phyloP scores from a whole-genome alignment of 2,888 invertebrate species.

The Ametastegia equiseti region DNA sequence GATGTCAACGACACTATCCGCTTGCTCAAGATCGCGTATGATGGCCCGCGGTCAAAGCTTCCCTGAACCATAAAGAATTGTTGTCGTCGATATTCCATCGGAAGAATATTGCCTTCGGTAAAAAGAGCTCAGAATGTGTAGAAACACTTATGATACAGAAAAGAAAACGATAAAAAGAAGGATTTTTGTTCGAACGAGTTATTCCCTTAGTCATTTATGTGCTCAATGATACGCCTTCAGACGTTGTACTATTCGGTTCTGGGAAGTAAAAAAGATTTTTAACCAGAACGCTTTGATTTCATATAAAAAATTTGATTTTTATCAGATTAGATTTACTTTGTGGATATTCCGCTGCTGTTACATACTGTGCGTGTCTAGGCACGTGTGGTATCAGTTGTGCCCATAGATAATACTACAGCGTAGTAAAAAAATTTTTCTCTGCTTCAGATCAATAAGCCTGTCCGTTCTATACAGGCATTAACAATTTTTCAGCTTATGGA shows the following conservation, averaged over 20 bases:
- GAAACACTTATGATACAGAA: background rate
- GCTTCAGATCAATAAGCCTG: background rate
- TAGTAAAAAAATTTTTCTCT: background rate
- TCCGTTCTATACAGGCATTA: background rate
- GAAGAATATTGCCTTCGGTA: background rate
- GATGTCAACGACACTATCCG: slow-evolving; percentile 30
- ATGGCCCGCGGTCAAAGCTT: slow-evolving; percentile 1
- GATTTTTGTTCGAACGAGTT: background rate
- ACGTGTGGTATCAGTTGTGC: background rate
- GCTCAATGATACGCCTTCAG: background rate
- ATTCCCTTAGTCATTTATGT: background rate
- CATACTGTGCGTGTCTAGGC: background rate
- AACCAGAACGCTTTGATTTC: background rate
- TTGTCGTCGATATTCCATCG: background rate
- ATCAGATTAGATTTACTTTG: background rate
- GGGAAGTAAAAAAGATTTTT: background rate
- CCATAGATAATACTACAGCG: background rate
- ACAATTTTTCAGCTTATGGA: background rate
- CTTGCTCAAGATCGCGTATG: background rate
- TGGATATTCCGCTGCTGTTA: background rate
- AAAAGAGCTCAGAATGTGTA: background rate
- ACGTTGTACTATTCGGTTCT: background rate
- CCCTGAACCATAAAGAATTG: background rate
- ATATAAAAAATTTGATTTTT: background rate
- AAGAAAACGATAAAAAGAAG: too few species aligned